Evolutionary conservation across 1,140 invertebrate genomes (phyloP).

Genomic region (Aethina tumida): DNA sequence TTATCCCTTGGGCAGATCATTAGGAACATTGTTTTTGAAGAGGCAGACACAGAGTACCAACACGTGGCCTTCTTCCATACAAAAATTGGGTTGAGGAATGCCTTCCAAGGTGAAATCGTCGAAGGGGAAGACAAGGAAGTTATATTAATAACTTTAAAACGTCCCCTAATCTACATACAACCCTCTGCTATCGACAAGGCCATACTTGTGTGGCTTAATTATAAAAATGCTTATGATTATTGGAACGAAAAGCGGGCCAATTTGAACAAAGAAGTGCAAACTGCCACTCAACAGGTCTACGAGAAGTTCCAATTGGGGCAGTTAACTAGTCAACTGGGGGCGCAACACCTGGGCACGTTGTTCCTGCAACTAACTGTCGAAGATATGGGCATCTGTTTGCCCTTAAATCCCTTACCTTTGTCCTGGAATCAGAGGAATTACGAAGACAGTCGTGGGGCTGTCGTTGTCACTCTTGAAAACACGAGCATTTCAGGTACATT

Average conservation of each 20-base stretch:
- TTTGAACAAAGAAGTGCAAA: slow-evolving; percentile 76
- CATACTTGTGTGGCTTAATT: slow-evolving; percentile 95
- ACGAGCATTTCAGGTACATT: slow-evolving; percentile 69
- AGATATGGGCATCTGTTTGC: slow-evolving; percentile 94
- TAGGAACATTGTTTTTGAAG: slow-evolving; percentile 89
- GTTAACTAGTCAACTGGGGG: slow-evolving; percentile 58
- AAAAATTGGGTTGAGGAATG: slow-evolving; percentile 54
- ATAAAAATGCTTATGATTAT: slow-evolving; percentile 97
- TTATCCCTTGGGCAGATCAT: slow-evolving; percentile 89
- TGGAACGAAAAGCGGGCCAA: slow-evolving; percentile 93
- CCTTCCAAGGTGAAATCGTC: slow-evolving; percentile 76
- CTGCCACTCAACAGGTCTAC: slow-evolving; percentile 68
- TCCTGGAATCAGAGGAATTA: slow-evolving; percentile 56
- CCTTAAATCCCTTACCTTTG: slow-evolving; percentile 70
- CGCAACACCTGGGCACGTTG: slow-evolving; percentile 74
- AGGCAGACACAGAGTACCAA: slow-evolving; percentile 93
- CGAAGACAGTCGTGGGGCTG: slow-evolving; percentile 79
- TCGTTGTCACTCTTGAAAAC: slow-evolving; percentile 89
- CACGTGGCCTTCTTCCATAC: slow-evolving; percentile 97
- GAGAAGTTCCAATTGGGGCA: slow-evolving; percentile 71
- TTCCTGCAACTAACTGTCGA: slow-evolving; percentile 92
- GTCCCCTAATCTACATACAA: slow-evolving; percentile 90
- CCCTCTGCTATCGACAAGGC: slow-evolving; percentile 93
- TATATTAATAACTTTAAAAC: slow-evolving; percentile 79
- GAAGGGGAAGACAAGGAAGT: slow-evolving; percentile 87